Base-by-base conservation (phyloP, 2,113 vertebrate genomes). In the Malurus alboscapulatus region DNA sequence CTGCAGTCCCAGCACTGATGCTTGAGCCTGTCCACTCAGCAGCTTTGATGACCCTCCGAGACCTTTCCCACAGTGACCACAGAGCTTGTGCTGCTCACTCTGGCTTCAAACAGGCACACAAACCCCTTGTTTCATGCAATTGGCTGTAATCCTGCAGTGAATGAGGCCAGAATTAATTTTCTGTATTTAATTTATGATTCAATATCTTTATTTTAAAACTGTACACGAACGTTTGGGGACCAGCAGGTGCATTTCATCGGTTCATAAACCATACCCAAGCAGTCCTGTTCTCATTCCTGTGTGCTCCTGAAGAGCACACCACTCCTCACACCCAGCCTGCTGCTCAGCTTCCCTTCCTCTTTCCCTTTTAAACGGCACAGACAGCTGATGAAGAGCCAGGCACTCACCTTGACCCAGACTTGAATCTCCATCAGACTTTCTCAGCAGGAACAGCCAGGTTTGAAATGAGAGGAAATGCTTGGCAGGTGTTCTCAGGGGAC, bases 351-450 rank as follows among this genome's bases (percentile, higher is more conserved):
- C 10, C 63, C 45, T 44, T 65, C 62, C 53, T 63, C 80, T 63
- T 74, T 54, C 68, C 59, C 53, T 63, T 30, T 48, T 34, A 84
- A 77, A 71, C 0, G 14, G 77, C 65, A 71, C 79, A 83, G 86
- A 53, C 55, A 87, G 90, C 59, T 54, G 34, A 86, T 27, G 61
- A 81, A 92, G 83, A 95, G 85, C 68, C 94, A 90, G 47, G 88
- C 72, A 63, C 88, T 84, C 94, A 94, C 92, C 96, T 96, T 94
- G 90, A 95, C 91, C 92, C 90, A 92, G 90, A 90, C 92, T 91
- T 13, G 1, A 76, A 83, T 83, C 78, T 90, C 83, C 87, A 90
- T 84, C 92, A 94, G 84, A 91, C 54, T 78, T 93, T 94, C 79
- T 62, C 90, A 92, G 90, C 85, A 84, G 85, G 92, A 94, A 93